phyloP scores from a whole-genome alignment of 2,888 invertebrate genomes.

The Torymus aiolomorphi region DNA sequence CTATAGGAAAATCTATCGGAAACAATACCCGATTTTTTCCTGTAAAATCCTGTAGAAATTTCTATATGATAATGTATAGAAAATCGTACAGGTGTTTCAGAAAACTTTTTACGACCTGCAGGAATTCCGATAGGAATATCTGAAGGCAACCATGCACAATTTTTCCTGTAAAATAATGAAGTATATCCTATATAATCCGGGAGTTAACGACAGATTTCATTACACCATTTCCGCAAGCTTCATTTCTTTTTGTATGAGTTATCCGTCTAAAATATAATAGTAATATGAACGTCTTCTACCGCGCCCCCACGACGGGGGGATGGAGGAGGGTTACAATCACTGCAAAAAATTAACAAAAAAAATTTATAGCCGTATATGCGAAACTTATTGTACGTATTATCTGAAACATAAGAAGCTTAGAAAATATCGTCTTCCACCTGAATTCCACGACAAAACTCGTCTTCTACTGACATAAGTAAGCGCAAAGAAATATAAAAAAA shows the following conservation, averaged over 20 bases:
- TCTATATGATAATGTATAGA: too few relatives aligned
- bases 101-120: too few relatives aligned
- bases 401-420: neutral
- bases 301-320: neutral
- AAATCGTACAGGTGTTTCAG: too few relatives aligned
- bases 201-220: neutral
- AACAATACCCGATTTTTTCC: too few relatives aligned
- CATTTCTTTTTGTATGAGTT: neutral
- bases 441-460: neutral
- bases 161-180: conserved; percentile 19
- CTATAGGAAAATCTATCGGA: too few relatives aligned
- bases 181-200: neutral
- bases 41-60: too few relatives aligned
- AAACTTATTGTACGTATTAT: neutral
- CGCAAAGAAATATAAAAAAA: neutral
- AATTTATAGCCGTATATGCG: neutral
- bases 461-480: neutral
- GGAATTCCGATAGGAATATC: too few relatives aligned
- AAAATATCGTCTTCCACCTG: neutral
- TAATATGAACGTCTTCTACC: neutral
- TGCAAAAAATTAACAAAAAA: conserved; percentile 1
- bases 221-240: neutral
- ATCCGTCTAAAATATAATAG: neutral
- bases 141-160: neutral
- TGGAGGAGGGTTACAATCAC: neutral